Evolutionary conservation across 2,888 invertebrate genomes (phyloP).

Genomic region (Unio pictorum): DNA sequence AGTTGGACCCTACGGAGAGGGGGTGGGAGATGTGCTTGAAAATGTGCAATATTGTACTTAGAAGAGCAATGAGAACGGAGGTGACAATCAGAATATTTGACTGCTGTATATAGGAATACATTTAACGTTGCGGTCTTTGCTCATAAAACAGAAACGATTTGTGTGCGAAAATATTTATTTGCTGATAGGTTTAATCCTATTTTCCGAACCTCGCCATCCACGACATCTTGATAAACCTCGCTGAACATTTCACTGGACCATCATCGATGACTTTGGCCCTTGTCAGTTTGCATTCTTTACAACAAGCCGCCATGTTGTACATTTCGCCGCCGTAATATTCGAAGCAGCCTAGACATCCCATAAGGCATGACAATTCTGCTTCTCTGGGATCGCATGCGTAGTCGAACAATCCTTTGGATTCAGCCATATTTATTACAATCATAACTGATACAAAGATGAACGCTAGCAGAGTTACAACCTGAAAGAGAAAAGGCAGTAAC

Average conservation of each 20-base stretch:
- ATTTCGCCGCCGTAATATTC: slow-evolving; percentile 45
- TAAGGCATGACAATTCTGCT: slow-evolving; percentile 38
- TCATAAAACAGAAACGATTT: too few species aligned
- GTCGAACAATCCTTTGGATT: slow-evolving; percentile 20
- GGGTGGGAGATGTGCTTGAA: too few species aligned
- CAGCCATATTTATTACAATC: slow-evolving; percentile 11
- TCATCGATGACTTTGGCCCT: slow-evolving; percentile 39
- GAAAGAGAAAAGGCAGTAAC: slow-evolving; percentile 3
- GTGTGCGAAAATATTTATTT: too few species aligned
- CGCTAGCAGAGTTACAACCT: slow-evolving; percentile 4
- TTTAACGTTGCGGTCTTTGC: too few species aligned
- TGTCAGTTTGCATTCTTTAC: slow-evolving; percentile 43
- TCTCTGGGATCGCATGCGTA: slow-evolving; percentile 44
- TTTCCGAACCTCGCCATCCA: slow-evolving; percentile 42
- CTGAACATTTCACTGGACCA: slow-evolving; percentile 46
- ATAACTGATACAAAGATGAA: slow-evolving; percentile 2
- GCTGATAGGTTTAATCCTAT: slow-evolving; percentile 1
- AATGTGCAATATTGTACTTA: too few species aligned
- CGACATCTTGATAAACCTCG: slow-evolving; percentile 38
- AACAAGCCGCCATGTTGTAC: slow-evolving; percentile 53
- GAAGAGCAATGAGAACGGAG: too few species aligned
- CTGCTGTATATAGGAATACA: too few species aligned
- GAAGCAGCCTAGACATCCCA: slow-evolving; percentile 50
- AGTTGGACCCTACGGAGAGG: too few species aligned
- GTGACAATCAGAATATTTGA: too few species aligned